Evolutionary conservation across 2,888 invertebrate species (phyloP), one percentile per base, ranked within the genome.

Genomic region (Rhamphomyia laevipes): DNA sequence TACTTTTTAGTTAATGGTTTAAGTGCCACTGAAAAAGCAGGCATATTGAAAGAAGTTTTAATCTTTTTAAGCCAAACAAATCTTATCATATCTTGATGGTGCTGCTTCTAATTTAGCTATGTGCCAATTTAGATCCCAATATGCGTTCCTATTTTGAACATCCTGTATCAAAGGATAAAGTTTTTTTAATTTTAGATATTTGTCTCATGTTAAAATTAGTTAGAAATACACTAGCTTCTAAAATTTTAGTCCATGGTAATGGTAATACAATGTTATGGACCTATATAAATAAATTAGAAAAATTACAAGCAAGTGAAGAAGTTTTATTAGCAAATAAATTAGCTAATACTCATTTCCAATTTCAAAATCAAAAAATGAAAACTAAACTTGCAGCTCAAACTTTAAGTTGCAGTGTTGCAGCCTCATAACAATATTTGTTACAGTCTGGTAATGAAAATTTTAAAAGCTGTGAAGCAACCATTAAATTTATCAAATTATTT

Each of bases 351-450:
- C 23, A 42, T 21, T 17, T 42, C 6, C n/a, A 13, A 4, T 42
- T 17, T 12, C 18, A 42, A n/a, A n/a, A 18, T 15, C 44, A 43
- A n/a, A 31, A 33, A 44, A 44, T 44, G 44, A 31, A 44, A 16
- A 16, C 31, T 16, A 44, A 44, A 33, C 21, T 44, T 31, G 16
- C n/a, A n/a, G 18, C 42, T 7, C 42, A 42, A 23, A 13, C 21
- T 23, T 42, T 42, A 12, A 41, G 15, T 17, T 5, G 4, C 10
- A 17, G 10, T 16, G 41, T 41, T 15, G 16, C 16, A 17, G 27
- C 17, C 31, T 17, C 44, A 4, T n/a, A 31, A 46, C 21, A 46
- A 17, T 16, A 42, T 47, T n/a, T 42, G 35, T 47, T 42, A 35
- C 13, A 43, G 37, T 11, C 35, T 9, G 4, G 18, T 15, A 21